A percentile compares a stretch with the other conserved stretches of the same genome.
Conservation (phyloP, 2,797 vertebrate genomes). For the Vireo griseus region DNA sequence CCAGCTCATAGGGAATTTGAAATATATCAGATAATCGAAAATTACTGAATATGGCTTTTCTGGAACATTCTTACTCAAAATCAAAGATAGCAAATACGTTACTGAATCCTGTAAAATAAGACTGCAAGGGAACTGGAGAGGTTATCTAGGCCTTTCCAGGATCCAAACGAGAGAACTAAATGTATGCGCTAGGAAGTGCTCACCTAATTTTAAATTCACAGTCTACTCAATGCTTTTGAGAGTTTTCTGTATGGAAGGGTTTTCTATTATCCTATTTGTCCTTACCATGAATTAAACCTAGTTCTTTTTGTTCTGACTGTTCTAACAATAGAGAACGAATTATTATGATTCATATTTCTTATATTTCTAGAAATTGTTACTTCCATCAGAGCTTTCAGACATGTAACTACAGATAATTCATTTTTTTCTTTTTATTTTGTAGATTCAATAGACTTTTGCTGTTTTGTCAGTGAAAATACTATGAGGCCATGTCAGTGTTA, state of each 20-base stretch:
- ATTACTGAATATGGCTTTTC: neutral
- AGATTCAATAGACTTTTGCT: neutral
- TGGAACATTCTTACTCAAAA: neutral
- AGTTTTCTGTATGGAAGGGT: neutral
- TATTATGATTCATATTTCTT: neutral
- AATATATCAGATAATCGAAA: neutral
- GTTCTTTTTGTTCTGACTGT: neutral
- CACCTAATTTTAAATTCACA: neutral
- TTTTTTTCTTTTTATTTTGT: neutral
- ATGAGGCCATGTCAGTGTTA: neutral
- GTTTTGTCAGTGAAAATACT: neutral
- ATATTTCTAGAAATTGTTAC: neutral
- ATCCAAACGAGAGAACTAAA: neutral
- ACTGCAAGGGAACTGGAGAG: neutral
- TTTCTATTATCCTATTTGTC: neutral
- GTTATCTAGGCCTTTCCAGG: neutral
- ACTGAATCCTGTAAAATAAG: neutral
- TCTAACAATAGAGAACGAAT: rapidly evolving
- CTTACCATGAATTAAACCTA: neutral
- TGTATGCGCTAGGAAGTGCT: neutral
- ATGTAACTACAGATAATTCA: neutral
- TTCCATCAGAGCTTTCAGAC: neutral
- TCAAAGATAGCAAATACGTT: neutral
- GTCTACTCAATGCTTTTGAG: neutral
- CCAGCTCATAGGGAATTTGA: neutral